phyloP scores from a whole-genome alignment of 1,140 invertebrate genomes.

The Papilio aristodemus region DNA sequence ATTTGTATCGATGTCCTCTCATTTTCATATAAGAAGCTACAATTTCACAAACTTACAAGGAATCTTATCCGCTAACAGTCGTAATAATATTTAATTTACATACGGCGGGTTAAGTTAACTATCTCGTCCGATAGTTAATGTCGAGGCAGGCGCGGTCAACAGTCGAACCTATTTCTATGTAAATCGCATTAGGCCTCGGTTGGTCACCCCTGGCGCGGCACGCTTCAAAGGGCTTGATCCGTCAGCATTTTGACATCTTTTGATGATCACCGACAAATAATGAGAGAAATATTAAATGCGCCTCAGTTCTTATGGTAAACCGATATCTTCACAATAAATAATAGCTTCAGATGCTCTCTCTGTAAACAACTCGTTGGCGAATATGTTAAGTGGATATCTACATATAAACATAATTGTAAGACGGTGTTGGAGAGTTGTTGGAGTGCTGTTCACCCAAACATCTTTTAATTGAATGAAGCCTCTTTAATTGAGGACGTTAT shows the following conservation, averaged over 20 bases:
- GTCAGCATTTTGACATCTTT: constrained; percentile 76
- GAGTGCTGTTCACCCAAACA: background rate
- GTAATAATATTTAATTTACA: constrained; percentile 24
- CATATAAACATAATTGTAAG: too few relatives aligned
- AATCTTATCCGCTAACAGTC: background rate
- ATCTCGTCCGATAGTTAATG: constrained; percentile 17
- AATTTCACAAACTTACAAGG: constrained; percentile 10
- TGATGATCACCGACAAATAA: constrained; percentile 74
- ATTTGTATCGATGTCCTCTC: background rate
- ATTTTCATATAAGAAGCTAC: constrained; percentile 15
- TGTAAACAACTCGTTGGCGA: constrained; percentile 19
- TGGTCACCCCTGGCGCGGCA: constrained; percentile 57
- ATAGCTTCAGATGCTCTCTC: constrained; percentile 22
- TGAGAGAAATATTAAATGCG: constrained; percentile 62
- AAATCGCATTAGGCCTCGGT: constrained; percentile 49
- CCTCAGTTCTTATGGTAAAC: constrained; percentile 42
- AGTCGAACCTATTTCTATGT: constrained; percentile 61
- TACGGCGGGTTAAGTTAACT: constrained; percentile 27
- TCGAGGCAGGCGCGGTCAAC: constrained; percentile 33
- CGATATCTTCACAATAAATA: constrained; percentile 29
- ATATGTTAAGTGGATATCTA: background rate
- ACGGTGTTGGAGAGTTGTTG: too few relatives aligned
- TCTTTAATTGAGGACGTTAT: too few relatives aligned
- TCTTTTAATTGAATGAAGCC: background rate
- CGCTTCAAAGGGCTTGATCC: constrained; percentile 58